Conservation (phyloP, 2,797 vertebrate genomes). For the Hirundo rustica region DNA sequence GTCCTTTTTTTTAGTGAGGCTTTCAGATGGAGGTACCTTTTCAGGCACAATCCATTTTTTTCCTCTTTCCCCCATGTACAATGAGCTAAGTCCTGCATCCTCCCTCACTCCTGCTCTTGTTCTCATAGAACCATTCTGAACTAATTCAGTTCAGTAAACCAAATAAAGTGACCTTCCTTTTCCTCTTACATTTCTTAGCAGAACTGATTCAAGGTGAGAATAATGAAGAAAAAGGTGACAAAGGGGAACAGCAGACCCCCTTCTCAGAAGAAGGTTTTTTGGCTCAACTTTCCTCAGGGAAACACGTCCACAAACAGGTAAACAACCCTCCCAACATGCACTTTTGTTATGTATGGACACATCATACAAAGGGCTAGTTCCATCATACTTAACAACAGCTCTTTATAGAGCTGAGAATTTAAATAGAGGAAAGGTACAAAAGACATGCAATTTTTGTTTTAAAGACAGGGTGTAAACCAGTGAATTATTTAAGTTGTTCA, state of each 20-base stretch:
- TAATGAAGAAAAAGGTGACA: not conserved
- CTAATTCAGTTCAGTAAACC: not conserved
- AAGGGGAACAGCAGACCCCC: not conserved
- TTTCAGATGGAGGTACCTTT: not conserved
- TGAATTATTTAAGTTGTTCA: not conserved
- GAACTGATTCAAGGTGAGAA: not conserved
- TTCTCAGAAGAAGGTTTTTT: not conserved
- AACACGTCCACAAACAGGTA: not conserved
- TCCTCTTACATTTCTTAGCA: not conserved
- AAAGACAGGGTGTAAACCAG: not conserved
- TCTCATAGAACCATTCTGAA: not conserved
- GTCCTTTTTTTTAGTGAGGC: not conserved
- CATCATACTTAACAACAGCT: not conserved
- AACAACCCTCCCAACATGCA: rapidly evolving
- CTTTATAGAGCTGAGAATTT: not conserved
- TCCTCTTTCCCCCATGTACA: rapidly evolving
- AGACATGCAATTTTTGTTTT: not conserved
- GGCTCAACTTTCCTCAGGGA: not conserved
- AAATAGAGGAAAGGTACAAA: not conserved
- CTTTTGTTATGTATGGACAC: not conserved
- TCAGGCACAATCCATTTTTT: not conserved
- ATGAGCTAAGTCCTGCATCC: not conserved
- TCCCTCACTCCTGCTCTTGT: not conserved
- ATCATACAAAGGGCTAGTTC: not conserved
- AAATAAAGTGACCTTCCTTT: not conserved